phyloP scores from a whole-genome alignment of 2,888 invertebrate genomes.

The Drosophila yooni region DNA sequence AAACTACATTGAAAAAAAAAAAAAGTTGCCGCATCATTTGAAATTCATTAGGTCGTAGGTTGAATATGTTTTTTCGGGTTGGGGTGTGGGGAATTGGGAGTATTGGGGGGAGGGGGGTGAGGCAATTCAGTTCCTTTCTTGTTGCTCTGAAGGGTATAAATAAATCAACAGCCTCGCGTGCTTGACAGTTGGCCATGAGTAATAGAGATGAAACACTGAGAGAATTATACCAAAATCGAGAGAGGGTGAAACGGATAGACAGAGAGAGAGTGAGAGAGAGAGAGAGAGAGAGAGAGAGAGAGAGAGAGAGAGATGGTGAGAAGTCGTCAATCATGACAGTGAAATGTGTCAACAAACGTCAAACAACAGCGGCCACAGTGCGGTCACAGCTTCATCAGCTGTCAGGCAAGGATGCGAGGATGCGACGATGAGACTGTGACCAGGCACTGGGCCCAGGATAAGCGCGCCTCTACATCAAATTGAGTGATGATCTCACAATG shows the following conservation, averaged over 20 bases:
- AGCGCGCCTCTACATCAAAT: conserved; percentile 67
- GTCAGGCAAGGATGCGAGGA: conserved; percentile 35
- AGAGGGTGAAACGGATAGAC: conserved; percentile 5
- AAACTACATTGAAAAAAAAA: conserved; percentile 27
- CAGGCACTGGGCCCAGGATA: conserved; percentile 41
- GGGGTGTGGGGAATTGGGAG: conserved; percentile 45
- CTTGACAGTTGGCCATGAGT: conserved; percentile 63
- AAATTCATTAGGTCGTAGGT: conserved; percentile 70
- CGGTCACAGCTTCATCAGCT: conserved; percentile 69
- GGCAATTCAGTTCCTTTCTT: conserved; percentile 57
- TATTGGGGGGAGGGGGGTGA: neutral
- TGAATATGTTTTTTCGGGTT: conserved; percentile 19
- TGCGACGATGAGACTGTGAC: neutral
- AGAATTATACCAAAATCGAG: conserved; percentile 16
- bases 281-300: neutral
- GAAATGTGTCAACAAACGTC: conserved; percentile 77
- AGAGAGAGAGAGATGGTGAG: conserved; percentile 6
- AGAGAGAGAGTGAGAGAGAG: neutral
- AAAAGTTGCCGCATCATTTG: conserved; percentile 77
- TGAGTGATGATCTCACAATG: conserved; percentile 78
- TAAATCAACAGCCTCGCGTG: conserved; percentile 77
- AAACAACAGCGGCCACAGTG: conserved; percentile 55
- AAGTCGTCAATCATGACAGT: conserved; percentile 77
- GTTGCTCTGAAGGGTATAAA: conserved; percentile 61
- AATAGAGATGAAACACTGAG: conserved; percentile 40